phyloP scores from a whole-genome alignment of 2,888 invertebrate genomes.

The Caenorhabditis japonica region DNA sequence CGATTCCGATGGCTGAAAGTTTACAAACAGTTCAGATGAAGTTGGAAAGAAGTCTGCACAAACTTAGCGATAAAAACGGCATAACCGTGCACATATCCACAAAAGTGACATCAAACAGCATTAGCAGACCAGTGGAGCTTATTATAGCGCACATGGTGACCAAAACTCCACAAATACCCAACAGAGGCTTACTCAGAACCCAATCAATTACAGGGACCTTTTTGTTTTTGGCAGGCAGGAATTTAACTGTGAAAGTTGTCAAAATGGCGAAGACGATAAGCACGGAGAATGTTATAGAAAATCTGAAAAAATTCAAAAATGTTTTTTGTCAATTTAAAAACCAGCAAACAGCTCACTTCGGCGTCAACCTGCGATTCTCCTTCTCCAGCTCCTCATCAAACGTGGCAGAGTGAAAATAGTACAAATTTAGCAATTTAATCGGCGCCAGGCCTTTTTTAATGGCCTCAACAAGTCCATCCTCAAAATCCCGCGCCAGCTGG shows the following conservation, averaged over 20 bases:
- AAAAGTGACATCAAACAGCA: conserved; percentile 90
- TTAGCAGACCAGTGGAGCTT: conserved; percentile 90
- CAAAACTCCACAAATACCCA: conserved; percentile 65
- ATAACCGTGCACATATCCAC: conserved; percentile 94
- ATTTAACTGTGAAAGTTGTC: conserved; percentile 68
- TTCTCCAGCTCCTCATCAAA: conserved; percentile 71
- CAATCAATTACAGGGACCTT: conserved; percentile 85
- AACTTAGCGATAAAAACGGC: conserved; percentile 94
- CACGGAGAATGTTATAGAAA: conserved; percentile 69
- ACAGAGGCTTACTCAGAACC: conserved; percentile 86
- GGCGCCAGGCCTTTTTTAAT: conserved; percentile 55
- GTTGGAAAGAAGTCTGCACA: too few species aligned
- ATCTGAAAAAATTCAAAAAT: too few species aligned
- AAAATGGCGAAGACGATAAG: conserved; percentile 70
- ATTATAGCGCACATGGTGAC: conserved; percentile 84
- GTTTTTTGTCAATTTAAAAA: too few species aligned
- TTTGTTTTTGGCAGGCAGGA: conserved; percentile 19
- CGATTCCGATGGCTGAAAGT: conserved; percentile 90
- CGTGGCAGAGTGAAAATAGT: conserved; percentile 70
- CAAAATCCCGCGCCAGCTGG: conserved; percentile 61
- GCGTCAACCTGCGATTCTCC: conserved; percentile 66
- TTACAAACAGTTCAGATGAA: too few species aligned
- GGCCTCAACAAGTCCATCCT: conserved; percentile 56
- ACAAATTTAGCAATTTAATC: conserved; percentile 58
- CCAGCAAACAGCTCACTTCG: conserved; percentile 59